Evolutionary conservation across 2,113 vertebrate species (phyloP).

Genomic region (Pao palembangensis): DNA sequence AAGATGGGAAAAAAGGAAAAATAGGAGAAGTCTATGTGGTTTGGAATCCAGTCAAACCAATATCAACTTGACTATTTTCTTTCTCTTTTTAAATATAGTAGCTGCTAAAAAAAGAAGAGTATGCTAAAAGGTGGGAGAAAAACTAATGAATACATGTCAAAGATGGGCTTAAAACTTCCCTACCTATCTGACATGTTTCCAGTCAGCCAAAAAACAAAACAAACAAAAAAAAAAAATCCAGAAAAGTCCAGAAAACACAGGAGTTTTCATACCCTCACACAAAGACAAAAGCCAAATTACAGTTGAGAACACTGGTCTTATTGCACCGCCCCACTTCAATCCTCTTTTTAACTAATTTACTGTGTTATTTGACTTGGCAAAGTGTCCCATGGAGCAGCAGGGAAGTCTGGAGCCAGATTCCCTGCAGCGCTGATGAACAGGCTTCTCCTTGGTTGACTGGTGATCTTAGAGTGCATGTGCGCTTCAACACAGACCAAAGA

Average conservation of each 20-base stretch:
- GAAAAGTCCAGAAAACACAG: constrained; percentile 73
- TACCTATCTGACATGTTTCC: constrained; percentile 92
- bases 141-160: constrained; percentile 57
- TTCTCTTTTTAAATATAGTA: no score
- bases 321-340: constrained; percentile 92
- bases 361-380: constrained; percentile 98
- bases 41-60: background rate
- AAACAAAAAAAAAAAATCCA: constrained; percentile 76
- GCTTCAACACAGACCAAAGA: constrained; percentile 72
- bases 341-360: constrained; percentile 94
- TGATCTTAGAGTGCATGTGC: constrained; percentile 95
- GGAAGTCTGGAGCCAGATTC: constrained; percentile 90
- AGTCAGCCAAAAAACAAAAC: constrained; percentile 82
- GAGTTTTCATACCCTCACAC: constrained; percentile 84
- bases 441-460: constrained; percentile 84
- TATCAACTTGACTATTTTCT: no score
- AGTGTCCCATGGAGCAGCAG: constrained; percentile 87
- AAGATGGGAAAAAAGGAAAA: constrained; percentile 14
- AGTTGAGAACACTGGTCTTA: constrained; percentile 83
- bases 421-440: constrained; percentile 82
- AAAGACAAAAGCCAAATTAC: constrained; percentile 55
- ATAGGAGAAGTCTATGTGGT: constrained; percentile 2
- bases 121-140: background rate
- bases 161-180: constrained; percentile 79
- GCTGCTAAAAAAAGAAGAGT: no score